Evolutionary conservation across 1,140 invertebrate genomes (phyloP).

Genomic region (Trichogramma pretiosum): DNA sequence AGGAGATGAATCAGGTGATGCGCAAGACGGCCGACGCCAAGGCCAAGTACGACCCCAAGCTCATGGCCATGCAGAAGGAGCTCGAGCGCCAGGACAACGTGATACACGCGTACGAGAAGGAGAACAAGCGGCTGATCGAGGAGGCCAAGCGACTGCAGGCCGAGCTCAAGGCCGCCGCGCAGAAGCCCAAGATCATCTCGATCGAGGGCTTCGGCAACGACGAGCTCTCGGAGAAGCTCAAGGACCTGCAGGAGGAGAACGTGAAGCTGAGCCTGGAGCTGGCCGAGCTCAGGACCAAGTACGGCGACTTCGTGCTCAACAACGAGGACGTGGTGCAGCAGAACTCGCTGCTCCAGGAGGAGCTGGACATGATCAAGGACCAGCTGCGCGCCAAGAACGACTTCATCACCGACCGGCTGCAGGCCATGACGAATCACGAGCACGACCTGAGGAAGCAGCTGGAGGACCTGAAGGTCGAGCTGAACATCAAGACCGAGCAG

Average conservation of each 20-base stretch:
- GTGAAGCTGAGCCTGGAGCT: slow-evolving; percentile 35
- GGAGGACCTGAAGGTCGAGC: slow-evolving; percentile 35
- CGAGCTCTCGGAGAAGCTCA: slow-evolving; percentile 30
- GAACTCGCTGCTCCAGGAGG: slow-evolving; percentile 35
- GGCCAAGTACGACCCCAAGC: slow-evolving; percentile 23
- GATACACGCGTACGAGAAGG: slow-evolving; percentile 34
- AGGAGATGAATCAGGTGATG: slow-evolving; percentile 30
- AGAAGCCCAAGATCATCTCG: slow-evolving; percentile 20
- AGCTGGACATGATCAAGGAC: slow-evolving; percentile 42
- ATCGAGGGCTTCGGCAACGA: slow-evolving; percentile 19
- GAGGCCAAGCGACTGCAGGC: slow-evolving; percentile 34
- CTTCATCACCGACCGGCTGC: slow-evolving; percentile 37
- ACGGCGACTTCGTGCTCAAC: slow-evolving; percentile 30
- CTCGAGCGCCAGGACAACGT: slow-evolving; percentile 37
- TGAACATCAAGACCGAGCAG: slow-evolving; percentile 39
- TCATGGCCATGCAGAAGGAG: slow-evolving; percentile 32
- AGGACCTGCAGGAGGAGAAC: slow-evolving; percentile 36
- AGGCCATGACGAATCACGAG: slow-evolving; percentile 34
- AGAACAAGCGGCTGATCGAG: slow-evolving; percentile 37
- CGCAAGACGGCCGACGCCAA: slow-evolving; percentile 19
- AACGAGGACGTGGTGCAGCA: slow-evolving; percentile 38
- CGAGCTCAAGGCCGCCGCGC: slow-evolving; percentile 29
- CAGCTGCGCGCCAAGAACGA: slow-evolving; percentile 39
- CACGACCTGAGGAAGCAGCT: slow-evolving; percentile 34
- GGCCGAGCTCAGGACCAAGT: slow-evolving; percentile 33